A percentile compares a stretch with the other conserved stretches of the same genome.
Conservation (phyloP, 2,797 vertebrate genomes). For the Dipus sagitta region DNA sequence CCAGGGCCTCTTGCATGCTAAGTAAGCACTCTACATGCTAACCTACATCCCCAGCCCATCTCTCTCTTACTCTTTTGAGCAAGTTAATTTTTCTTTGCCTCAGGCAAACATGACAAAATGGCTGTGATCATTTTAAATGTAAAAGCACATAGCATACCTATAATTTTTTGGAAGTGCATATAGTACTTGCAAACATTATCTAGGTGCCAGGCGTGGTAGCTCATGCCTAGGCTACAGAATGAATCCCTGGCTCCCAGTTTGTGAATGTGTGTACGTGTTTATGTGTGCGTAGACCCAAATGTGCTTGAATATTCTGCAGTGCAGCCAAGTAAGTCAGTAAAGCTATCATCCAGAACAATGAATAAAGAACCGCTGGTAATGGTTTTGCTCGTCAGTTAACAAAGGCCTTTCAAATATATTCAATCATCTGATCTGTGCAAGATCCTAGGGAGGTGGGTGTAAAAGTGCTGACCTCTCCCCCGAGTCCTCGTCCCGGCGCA, state of each 20-base stretch:
- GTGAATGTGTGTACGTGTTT: not conserved
- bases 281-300: not conserved
- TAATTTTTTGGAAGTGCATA: too few relatives aligned
- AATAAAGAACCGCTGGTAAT: not conserved
- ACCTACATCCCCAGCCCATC: not conserved
- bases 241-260: not conserved
- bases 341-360: not conserved
- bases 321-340: not conserved
- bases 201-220: not conserved
- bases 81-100: conserved; percentile 23
- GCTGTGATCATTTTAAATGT: conserved; percentile 2
- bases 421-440: not conserved
- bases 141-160: not conserved
- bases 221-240: not conserved
- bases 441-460: not conserved
- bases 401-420: conserved; percentile 17
- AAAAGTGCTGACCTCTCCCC: not conserved
- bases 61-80: not conserved
- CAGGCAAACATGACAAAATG: not conserved
- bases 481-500: not conserved
- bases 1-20: not conserved
- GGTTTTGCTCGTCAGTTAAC: not conserved
- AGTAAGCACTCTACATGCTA: not conserved
- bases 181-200: not conserved
- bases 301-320: not conserved